Conservation (phyloP, 2,888 invertebrate genomes). For the Drosophila borborema region DNA sequence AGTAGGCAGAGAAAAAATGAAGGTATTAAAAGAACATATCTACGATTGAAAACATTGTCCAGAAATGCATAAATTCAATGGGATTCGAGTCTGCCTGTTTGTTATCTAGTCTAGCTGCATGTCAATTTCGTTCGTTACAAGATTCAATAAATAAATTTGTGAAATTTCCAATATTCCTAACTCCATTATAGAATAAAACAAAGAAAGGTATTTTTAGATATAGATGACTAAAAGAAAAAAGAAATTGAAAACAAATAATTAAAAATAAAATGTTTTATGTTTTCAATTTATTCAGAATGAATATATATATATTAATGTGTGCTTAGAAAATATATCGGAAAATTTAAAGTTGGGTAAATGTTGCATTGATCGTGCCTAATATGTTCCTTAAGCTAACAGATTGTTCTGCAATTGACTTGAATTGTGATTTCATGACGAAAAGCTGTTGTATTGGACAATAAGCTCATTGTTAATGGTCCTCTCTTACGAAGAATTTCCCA, state of each 20-base stretch:
- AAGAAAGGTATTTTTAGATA: background rate
- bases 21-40: constrained; percentile 6
- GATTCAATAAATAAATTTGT: background rate
- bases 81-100: background rate
- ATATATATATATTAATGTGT: too few species aligned
- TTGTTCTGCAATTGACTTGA: too few species aligned
- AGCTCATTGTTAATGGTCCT: too few species aligned
- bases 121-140: background rate
- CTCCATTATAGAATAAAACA: background rate
- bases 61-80: background rate
- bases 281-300: too few species aligned
- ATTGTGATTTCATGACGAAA: too few species aligned
- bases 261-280: background rate
- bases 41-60: background rate
- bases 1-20: background rate
- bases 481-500: too few species aligned
- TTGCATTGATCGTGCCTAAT: too few species aligned
- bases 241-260: too few species aligned
- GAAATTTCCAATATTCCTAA: background rate
- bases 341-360: too few species aligned
- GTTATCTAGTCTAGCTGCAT: background rate
- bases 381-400: too few species aligned
- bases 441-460: too few species aligned
- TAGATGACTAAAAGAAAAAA: background rate
- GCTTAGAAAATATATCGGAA: too few species aligned